A percentile compares a stretch with the other conserved stretches of the same genome.
Conservation (phyloP, 2,888 invertebrate species). For the Alloplasta piceator region DNA sequence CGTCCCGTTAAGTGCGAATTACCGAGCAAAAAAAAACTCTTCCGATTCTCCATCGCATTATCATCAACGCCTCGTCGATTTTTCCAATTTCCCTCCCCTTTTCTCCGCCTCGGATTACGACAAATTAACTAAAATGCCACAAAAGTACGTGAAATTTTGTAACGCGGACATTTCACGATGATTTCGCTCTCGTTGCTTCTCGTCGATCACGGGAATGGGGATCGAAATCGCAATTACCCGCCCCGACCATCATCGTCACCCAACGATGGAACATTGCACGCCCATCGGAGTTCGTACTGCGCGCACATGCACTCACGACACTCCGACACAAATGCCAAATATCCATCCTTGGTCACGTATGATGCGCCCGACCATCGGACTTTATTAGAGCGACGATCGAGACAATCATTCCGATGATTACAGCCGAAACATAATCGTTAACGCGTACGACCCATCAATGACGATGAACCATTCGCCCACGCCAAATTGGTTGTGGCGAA, state of each 20-base stretch:
- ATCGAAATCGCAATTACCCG: conserved; percentile 73
- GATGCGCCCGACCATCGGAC: conserved; percentile 73
- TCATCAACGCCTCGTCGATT: too few species aligned
- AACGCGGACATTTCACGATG: conserved; percentile 62
- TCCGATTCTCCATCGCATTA: too few species aligned
- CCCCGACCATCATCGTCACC: conserved; percentile 77
- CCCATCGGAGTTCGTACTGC: conserved; percentile 43
- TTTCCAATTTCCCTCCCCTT: too few species aligned
- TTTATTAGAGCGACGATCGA: conserved; percentile 81
- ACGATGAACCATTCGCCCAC: conserved; percentile 80
- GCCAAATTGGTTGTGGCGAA: conserved; percentile 79
- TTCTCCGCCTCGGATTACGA: too few species aligned
- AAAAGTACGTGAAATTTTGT: too few species aligned
- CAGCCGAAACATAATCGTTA: conserved; percentile 83
- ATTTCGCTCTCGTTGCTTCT: conserved; percentile 60
- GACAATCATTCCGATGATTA: conserved; percentile 82
- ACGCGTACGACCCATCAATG: conserved; percentile 81
- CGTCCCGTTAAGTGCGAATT: too few species aligned
- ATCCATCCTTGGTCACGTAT: conserved; percentile 36
- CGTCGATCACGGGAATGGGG: conserved; percentile 63
- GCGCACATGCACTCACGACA: conserved; percentile 13
- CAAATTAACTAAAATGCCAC: too few species aligned
- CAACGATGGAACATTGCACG: conserved; percentile 61
- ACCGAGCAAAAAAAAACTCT: too few species aligned
- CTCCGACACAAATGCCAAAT: neutral